These are phyloP conservation scores for Halcyon malimbica DNA, from an alignment of 2,113 vertebrate genomes.

Conservation along the genomic window DNA sequence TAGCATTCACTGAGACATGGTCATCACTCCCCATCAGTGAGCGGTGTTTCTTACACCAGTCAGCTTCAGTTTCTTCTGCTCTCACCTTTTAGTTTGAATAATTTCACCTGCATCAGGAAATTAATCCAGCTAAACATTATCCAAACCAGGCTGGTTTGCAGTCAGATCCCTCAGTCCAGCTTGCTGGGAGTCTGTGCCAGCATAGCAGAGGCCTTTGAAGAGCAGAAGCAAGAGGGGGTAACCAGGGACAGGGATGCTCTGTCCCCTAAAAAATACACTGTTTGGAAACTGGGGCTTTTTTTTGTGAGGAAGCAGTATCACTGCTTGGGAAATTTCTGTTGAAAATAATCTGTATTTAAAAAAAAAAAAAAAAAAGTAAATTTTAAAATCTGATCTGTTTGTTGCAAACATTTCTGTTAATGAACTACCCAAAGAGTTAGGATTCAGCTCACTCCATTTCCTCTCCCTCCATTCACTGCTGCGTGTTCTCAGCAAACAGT, in stretches of 20 bases:
- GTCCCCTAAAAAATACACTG: background rate
- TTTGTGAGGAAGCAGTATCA: background rate
- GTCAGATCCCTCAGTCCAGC: background rate
- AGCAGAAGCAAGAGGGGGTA: background rate
- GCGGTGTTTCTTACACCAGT: background rate
- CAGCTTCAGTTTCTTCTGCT: background rate
- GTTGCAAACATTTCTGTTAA: background rate
- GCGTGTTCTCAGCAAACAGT: background rate
- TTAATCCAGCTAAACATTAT: background rate
- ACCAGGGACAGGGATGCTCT: background rate
- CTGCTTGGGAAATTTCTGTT: background rate
- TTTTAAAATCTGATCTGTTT: background rate
- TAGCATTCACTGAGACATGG: fast-evolving
- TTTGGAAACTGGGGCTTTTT: background rate
- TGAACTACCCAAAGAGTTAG: background rate
- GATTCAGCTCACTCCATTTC: background rate
- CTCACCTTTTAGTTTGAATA: fast-evolving
- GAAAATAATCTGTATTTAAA: background rate
- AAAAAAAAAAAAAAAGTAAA: background rate
- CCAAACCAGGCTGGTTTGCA: background rate
- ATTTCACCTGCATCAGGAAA: background rate
- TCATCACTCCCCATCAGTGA: fast-evolving
- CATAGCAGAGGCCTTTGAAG: background rate
- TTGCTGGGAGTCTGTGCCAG: fast-evolving
- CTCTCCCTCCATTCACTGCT: background rate